Percentiles rank a stretch among this genome's conserved stretches.
Conservation (phyloP, 2,888 invertebrate species). For the Gonocerus acuteangulatus region DNA sequence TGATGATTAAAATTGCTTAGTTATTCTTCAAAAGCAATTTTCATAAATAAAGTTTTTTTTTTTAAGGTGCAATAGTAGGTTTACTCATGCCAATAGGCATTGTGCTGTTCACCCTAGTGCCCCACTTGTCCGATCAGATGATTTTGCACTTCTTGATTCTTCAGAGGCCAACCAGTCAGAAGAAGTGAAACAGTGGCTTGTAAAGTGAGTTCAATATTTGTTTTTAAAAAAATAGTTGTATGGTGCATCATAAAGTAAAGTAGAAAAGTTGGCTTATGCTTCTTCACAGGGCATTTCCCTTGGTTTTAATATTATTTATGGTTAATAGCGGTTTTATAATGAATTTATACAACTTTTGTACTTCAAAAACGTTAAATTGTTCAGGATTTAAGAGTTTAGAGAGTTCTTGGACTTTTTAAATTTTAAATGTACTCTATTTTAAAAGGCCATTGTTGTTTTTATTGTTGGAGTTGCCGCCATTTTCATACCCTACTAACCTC, state of each 20-base stretch:
- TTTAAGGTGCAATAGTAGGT: slow-evolving; percentile 54
- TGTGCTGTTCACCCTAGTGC: slow-evolving; percentile 64
- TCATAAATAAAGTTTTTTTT: neutral
- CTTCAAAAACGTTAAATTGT: no score
- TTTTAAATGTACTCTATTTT: neutral
- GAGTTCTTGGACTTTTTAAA: neutral
- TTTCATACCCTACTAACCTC: neutral
- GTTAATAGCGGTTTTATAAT: no score
- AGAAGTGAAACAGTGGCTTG: slow-evolving; percentile 50
- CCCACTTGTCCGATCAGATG: slow-evolving; percentile 48
- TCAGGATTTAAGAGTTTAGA: neutral
- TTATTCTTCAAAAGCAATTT: neutral
- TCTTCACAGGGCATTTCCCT: no score
- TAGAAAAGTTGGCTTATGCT: no score
- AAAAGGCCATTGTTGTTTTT: neutral
- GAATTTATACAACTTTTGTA: no score
- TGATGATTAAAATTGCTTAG: neutral
- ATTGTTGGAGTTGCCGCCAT: neutral
- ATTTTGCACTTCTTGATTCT: slow-evolving; percentile 47
- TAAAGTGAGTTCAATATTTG: slow-evolving; percentile 42
- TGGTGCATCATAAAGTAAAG: no score
- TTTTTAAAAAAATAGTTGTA: neutral
- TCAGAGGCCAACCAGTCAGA: slow-evolving; percentile 47
- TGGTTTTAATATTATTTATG: no score
- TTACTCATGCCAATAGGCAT: slow-evolving; percentile 69